Evolutionary conservation across 2,113 vertebrate genomes (phyloP).

Genomic region (Ailuropoda melanoleuca): DNA sequence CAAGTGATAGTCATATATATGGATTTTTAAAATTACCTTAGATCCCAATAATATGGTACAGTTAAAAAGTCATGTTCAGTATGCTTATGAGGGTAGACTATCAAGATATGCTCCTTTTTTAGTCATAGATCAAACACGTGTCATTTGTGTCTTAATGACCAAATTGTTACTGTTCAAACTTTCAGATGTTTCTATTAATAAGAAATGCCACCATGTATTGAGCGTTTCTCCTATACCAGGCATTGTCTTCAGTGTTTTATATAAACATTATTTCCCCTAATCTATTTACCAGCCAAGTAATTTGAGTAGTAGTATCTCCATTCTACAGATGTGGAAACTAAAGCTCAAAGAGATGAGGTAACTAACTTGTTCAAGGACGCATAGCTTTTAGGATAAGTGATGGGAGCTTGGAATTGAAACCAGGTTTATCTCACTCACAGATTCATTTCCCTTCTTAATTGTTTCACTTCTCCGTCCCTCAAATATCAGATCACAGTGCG

Average conservation of each 20-base stretch:
- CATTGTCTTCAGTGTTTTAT: neutral
- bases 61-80: constrained; percentile 2
- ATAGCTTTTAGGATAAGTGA: neutral
- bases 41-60: neutral
- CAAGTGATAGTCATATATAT: neutral
- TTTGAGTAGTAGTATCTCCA: neutral
- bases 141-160: neutral
- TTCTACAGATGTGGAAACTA: constrained; percentile 15
- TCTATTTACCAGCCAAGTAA: neutral
- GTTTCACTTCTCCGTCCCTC: neutral
- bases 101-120: neutral
- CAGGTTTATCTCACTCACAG: neutral
- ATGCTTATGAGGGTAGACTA: neutral
- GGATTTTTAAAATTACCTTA: neutral
- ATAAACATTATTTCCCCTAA: neutral
- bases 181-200: constrained; percentile 7
- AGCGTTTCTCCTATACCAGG: neutral
- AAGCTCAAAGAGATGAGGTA: neutral
- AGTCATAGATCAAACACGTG: neutral
- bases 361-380: neutral
- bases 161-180: neutral
- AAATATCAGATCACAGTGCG: neutral
- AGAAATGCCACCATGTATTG: neutral
- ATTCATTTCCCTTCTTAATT: neutral
- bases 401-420: neutral